Evolutionary conservation across 2,888 invertebrate species (phyloP).

Genomic region (Griposia aprilina): DNA sequence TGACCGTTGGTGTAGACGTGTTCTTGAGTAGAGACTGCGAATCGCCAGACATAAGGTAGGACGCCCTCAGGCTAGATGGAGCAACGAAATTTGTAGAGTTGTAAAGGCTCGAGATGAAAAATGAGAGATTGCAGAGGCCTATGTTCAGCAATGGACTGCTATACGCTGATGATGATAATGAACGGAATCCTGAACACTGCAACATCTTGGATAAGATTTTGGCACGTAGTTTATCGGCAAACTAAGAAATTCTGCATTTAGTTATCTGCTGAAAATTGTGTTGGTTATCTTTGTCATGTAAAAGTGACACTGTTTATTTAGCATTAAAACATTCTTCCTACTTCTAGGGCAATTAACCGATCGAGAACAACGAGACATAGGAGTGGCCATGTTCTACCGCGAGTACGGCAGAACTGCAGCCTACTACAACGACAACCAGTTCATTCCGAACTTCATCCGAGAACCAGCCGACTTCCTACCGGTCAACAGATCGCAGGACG

Average conservation of each 20-base stretch:
- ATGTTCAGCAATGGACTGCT: not conserved
- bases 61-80: not conserved
- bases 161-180: not conserved
- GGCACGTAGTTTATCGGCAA: not conserved
- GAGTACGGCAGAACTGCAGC: constrained; percentile 95
- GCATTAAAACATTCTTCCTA: not conserved
- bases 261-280: not conserved
- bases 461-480: constrained; percentile 94
- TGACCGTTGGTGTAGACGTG: not conserved
- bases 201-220: not conserved
- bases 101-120: not conserved
- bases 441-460: constrained; percentile 93
- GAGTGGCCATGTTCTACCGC: constrained; percentile 94
- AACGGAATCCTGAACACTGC: not conserved
- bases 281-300: not conserved
- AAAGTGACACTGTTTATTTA: not conserved
- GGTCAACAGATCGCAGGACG: constrained; percentile 92
- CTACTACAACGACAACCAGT: constrained; percentile 94
- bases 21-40: not conserved
- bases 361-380: constrained; percentile 93
- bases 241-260: not conserved
- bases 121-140: not conserved
- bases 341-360: constrained; percentile 94
- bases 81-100: not conserved
- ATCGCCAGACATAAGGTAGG: not conserved